These are phyloP conservation scores for Drosophila algonquin DNA, from an alignment of 2,888 invertebrate species.

Conservation along the genomic window DNA sequence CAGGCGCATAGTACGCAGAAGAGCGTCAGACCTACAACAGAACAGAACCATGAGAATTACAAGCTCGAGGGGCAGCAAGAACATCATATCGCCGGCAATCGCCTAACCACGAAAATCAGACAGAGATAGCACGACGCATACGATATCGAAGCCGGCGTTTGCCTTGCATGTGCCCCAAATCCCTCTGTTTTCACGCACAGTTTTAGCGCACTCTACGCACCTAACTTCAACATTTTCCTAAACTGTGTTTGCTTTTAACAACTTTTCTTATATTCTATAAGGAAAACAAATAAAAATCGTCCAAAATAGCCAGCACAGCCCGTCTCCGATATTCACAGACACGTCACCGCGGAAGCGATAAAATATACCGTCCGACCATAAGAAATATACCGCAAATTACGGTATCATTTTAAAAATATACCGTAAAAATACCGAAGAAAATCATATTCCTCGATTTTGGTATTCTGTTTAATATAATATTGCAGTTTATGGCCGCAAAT, in stretches of 20 bases:
- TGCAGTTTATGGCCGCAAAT: too few relatives aligned
- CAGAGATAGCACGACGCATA: constrained; percentile 25
- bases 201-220: constrained; percentile 39
- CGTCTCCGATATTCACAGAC: constrained; percentile 79
- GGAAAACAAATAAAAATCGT: constrained; percentile 55
- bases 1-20: constrained; percentile 56
- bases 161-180: background rate
- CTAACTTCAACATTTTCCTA: constrained; percentile 62
- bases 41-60: constrained; percentile 7
- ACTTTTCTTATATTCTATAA: constrained; percentile 62
- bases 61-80: constrained; percentile 3
- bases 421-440: too few relatives aligned
- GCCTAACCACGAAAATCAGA: constrained; percentile 41
- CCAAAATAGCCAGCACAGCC: constrained; percentile 64
- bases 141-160: constrained; percentile 59
- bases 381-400: too few relatives aligned
- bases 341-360: constrained; percentile 63
- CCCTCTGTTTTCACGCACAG: too few relatives aligned
- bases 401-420: too few relatives aligned
- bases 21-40: constrained; percentile 51
- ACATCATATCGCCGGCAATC: constrained; percentile 51
- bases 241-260: constrained; percentile 48
- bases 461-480: too few relatives aligned
- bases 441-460: too few relatives aligned
- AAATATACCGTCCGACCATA: too few relatives aligned